Percentiles rank a stretch among this genome's conserved stretches.
Evolutionary conservation across 2,888 invertebrate species (phyloP).

Genomic region (Leptinotarsa haldemani): DNA sequence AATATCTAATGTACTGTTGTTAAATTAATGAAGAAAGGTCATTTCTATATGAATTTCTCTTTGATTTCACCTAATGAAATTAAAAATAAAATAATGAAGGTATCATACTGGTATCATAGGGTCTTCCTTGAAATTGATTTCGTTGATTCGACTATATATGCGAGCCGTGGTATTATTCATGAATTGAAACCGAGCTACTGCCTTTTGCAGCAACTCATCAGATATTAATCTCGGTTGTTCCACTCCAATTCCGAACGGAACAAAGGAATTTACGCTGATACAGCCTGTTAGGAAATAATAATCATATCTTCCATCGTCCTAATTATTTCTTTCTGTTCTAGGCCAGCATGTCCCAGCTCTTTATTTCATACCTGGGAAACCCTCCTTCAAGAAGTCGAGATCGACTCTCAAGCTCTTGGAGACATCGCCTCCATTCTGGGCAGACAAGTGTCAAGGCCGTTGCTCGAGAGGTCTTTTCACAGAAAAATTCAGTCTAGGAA

Average conservation of each 20-base stretch:
- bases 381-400: slow-evolving; percentile 89
- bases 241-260: not conserved
- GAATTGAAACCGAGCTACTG: not conserved
- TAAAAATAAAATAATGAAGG: no score
- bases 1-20: no score
- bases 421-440: slow-evolving; percentile 86
- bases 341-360: slow-evolving; percentile 82
- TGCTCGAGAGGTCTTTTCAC: slow-evolving; percentile 88
- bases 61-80: no score
- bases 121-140: no score
- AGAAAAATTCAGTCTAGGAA: slow-evolving; percentile 92
- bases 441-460: slow-evolving; percentile 82
- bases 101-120: no score
- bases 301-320: slow-evolving; percentile 9
- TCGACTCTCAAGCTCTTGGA: slow-evolving; percentile 86
- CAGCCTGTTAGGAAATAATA: not conserved
- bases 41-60: no score
- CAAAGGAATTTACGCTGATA: not conserved
- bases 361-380: slow-evolving; percentile 93
- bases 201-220: not conserved
- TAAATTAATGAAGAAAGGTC: no score
- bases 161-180: not conserved
- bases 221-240: not conserved
- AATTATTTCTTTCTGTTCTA: slow-evolving; percentile 61
- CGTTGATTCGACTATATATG: not conserved